A percentile compares a stretch with the other conserved stretches of the same genome.
Evolutionary conservation across 2,888 invertebrate species (phyloP).

Genomic region (Mesodorylaimus sp.): DNA sequence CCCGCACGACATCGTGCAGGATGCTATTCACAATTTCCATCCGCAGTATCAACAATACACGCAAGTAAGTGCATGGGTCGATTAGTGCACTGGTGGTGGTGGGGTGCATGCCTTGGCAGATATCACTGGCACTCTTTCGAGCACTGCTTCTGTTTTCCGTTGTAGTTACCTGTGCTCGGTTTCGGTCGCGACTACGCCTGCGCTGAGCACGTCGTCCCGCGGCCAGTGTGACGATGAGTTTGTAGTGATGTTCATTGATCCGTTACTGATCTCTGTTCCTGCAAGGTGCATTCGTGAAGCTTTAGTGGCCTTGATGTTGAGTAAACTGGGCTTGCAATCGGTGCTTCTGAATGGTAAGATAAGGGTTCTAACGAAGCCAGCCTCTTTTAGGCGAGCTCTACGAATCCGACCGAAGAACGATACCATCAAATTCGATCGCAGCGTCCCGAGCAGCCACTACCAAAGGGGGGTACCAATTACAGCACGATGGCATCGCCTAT

Average conservation of each 20-base stretch:
- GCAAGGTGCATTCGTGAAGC: too few species aligned
- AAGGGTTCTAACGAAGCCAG: too few species aligned
- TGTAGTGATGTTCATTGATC: too few species aligned
- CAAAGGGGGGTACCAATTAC: neutral
- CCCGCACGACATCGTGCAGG: constrained; percentile 83
- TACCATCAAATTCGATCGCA: neutral
- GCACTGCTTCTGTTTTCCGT: neutral
- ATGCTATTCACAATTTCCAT: constrained; percentile 69
- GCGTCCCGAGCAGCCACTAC: neutral
- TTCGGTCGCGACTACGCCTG: too few species aligned
- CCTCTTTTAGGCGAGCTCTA: neutral
- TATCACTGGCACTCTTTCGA: neutral
- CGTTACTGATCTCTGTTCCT: too few species aligned
- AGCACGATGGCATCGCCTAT: neutral
- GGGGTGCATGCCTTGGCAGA: too few species aligned
- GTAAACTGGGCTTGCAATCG: too few species aligned
- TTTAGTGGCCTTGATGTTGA: too few species aligned
- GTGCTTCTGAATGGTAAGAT: too few species aligned
- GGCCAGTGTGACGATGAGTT: too few species aligned
- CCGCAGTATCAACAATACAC: constrained; percentile 99
- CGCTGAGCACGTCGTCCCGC: too few species aligned
- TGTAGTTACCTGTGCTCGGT: neutral
- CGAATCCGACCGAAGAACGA: neutral
- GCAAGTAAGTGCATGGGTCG: constrained; percentile 40
- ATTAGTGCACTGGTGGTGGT: neutral